Evolutionary conservation across 2,797 vertebrate genomes (phyloP).

Genomic region (Parauchenoglanis ngamensis): DNA sequence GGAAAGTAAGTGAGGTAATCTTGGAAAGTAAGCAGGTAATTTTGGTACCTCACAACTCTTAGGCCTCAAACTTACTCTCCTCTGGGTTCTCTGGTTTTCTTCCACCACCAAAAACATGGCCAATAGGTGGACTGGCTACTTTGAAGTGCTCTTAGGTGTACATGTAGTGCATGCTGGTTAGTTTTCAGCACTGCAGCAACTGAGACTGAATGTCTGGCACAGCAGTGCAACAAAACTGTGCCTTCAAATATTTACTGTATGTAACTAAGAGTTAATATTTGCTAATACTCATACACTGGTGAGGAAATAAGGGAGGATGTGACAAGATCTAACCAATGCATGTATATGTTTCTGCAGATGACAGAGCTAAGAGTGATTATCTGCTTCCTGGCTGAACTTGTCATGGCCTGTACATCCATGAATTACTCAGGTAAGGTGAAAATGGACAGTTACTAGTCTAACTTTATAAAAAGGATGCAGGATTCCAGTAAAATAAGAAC

Average conservation of each 20-base stretch:
- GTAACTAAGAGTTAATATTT: background rate
- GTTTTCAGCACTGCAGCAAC: background rate
- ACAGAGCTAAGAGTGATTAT: background rate
- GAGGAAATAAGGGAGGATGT: background rate
- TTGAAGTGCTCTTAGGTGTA: background rate
- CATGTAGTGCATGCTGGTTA: background rate
- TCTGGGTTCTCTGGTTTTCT: background rate
- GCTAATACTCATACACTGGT: background rate
- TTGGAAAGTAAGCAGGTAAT: background rate
- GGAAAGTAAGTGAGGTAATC: no score
- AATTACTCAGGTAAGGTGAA: conserved; percentile 29
- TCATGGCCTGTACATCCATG: background rate
- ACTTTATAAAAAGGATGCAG: background rate
- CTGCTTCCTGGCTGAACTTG: conserved; percentile 20
- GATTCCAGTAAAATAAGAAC: background rate
- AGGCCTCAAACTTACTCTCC: background rate
- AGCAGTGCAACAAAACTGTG: background rate
- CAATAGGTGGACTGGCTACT: background rate
- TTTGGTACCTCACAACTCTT: background rate
- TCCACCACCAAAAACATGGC: background rate
- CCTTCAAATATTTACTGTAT: background rate
- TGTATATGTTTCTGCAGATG: conserved; percentile 19
- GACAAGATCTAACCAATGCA: background rate
- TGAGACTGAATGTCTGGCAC: background rate
- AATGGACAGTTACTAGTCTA: background rate